Percentiles rank a stretch among this genome's conserved stretches.
These are phyloP conservation scores for Melopsittacus undulatus DNA, from an alignment of 2,797 vertebrate genomes.

Conservation along the genomic window DNA sequence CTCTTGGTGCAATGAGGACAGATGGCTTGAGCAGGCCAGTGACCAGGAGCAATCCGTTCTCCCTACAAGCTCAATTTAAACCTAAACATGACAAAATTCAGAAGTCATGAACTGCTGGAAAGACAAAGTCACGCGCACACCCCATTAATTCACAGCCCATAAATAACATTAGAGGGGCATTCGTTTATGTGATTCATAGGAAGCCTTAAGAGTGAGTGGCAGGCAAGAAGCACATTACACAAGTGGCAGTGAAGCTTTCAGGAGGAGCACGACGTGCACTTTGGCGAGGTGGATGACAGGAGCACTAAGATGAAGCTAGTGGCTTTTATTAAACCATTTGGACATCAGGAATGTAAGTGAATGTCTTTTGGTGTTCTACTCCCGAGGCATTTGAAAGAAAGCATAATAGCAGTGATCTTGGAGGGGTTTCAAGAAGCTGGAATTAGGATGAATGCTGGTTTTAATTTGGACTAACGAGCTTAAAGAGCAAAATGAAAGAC, in stretches of 20 bases:
- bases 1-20: background rate
- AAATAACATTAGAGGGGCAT: background rate
- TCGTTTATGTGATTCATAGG: accelerated
- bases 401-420: constrained; percentile 54
- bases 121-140: background rate
- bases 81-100: background rate
- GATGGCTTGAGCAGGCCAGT: background rate
- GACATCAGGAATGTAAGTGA: background rate
- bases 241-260: background rate
- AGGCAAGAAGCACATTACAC: background rate
- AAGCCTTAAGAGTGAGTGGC: background rate
- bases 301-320: background rate
- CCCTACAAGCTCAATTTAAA: background rate
- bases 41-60: background rate
- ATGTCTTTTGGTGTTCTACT: constrained; percentile 23
- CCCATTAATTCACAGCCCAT: accelerated
- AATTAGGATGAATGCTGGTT: constrained; percentile 66
- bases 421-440: constrained; percentile 60
- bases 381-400: constrained; percentile 15
- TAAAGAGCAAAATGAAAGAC: constrained; percentile 65
- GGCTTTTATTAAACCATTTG: background rate
- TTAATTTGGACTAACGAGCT: constrained; percentile 66
- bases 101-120: accelerated
- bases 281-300: background rate
- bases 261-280: accelerated